These are phyloP conservation scores for Ardeotis arabs DNA, from an alignment of 2,113 vertebrate genomes.

Conservation along the genomic window DNA sequence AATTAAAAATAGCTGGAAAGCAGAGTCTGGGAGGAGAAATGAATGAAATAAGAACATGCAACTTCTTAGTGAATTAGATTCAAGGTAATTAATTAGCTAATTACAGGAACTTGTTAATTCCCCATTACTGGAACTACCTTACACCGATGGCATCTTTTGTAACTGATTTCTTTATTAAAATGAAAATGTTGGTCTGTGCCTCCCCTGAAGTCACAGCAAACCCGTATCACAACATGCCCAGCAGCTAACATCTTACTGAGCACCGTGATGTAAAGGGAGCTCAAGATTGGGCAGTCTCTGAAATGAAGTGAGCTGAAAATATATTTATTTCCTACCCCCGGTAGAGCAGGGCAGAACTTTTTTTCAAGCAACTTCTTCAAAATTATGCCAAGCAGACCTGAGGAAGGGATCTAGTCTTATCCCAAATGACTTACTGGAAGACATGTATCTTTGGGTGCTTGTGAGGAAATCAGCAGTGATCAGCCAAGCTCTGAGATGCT, in stretches of 20 bases:
- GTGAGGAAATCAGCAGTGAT: neutral
- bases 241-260: neutral
- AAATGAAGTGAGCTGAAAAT: neutral
- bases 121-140: neutral
- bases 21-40: neutral
- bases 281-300: neutral
- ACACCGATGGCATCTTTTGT: neutral
- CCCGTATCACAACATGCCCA: neutral
- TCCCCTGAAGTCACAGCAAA: neutral
- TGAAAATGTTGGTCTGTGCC: neutral
- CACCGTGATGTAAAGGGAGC: rapidly evolving
- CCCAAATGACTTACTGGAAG: neutral
- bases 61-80: neutral
- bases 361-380: neutral
- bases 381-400: neutral
- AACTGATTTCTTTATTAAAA: neutral
- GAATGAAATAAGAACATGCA: neutral
- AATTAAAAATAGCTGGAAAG: neutral
- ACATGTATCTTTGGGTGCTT: neutral
- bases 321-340: neutral
- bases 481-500: neutral
- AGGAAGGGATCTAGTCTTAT: neutral
- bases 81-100: conserved; percentile 5
- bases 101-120: conserved; percentile 5
- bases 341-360: neutral